These are phyloP conservation scores for Drosophila sulfurigaster DNA, from an alignment of 1,140 invertebrate genomes.

Conservation along the genomic window DNA sequence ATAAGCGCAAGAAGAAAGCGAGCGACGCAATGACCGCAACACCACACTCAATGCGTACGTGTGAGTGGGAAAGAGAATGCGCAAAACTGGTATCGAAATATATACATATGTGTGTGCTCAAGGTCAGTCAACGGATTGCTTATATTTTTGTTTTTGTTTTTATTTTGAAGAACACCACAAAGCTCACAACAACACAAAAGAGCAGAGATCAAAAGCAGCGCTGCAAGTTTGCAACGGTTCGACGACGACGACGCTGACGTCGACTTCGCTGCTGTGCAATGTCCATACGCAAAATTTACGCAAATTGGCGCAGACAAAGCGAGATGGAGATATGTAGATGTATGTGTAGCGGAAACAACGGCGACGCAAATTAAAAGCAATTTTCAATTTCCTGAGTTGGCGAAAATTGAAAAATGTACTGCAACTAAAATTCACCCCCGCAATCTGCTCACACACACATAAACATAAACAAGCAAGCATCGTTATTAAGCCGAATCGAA, in stretches of 20 bases:
- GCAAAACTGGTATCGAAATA: conserved; percentile 73
- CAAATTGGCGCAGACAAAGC: conserved; percentile 49
- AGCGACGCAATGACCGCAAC: conserved; percentile 50
- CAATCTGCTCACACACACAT: neutral
- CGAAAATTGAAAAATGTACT: conserved; percentile 68
- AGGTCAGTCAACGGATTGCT: conserved; percentile 82
- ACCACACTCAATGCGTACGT: conserved; percentile 3
- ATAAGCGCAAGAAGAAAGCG: conserved; percentile 64
- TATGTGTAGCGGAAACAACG: conserved; percentile 60
- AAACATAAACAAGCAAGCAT: neutral
- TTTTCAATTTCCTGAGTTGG: conserved; percentile 82
- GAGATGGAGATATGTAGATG: conserved; percentile 8
- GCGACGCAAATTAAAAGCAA: conserved; percentile 76
- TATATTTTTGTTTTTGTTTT: conserved; percentile 48
- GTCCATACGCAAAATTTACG: conserved; percentile 49
- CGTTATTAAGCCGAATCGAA: conserved; percentile 57
- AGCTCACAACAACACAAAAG: conserved; percentile 37
- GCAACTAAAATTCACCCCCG: conserved; percentile 29
- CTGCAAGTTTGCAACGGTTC: conserved; percentile 54
- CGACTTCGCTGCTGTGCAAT: conserved; percentile 15
- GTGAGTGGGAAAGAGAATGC: conserved; percentile 53
- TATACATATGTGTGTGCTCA: conserved; percentile 51
- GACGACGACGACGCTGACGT: conserved; percentile 33
- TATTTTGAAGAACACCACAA: conserved; percentile 35
- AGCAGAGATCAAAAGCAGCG: conserved; percentile 56